These are phyloP conservation scores for Pantherophis guttatus DNA, from an alignment of 2,113 vertebrate species.

Conservation along the genomic window DNA sequence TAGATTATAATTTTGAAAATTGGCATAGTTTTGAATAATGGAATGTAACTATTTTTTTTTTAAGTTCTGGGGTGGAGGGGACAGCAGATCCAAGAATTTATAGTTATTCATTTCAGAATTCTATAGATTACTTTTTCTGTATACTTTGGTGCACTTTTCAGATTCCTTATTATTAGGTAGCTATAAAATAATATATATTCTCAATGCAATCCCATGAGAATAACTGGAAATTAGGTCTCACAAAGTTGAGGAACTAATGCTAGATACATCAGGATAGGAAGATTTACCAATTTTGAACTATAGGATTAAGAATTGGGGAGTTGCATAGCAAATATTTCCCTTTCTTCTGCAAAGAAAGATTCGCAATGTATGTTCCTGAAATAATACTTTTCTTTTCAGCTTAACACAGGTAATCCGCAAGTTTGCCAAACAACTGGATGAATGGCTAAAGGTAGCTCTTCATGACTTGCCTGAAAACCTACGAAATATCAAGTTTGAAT, in stretches of 20 bases:
- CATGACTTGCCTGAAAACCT: conserved; percentile 96
- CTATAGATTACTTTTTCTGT: neutral
- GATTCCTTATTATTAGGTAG: neutral
- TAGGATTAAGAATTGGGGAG: neutral
- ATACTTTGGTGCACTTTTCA: neutral
- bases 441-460: conserved; percentile 97
- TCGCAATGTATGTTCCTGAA: neutral
- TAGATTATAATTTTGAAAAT: neutral
- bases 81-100: neutral
- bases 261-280: neutral
- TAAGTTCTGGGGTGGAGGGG: neutral
- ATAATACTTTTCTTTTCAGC: conserved; percentile 65
- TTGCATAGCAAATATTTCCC: neutral
- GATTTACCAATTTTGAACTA: neutral
- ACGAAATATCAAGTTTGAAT: conserved; percentile 96
- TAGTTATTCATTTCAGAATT: neutral
- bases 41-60: neutral
- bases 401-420: conserved; percentile 98
- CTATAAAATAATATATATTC: neutral
- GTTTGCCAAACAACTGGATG: conserved; percentile 98
- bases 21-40: neutral
- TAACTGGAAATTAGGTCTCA: neutral
- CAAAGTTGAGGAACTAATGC: neutral
- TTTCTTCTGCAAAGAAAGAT: neutral
- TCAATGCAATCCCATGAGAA: neutral